These are phyloP conservation scores for Mamestra brassicae DNA, from an alignment of 2,888 invertebrate species.

Conservation along the genomic window DNA sequence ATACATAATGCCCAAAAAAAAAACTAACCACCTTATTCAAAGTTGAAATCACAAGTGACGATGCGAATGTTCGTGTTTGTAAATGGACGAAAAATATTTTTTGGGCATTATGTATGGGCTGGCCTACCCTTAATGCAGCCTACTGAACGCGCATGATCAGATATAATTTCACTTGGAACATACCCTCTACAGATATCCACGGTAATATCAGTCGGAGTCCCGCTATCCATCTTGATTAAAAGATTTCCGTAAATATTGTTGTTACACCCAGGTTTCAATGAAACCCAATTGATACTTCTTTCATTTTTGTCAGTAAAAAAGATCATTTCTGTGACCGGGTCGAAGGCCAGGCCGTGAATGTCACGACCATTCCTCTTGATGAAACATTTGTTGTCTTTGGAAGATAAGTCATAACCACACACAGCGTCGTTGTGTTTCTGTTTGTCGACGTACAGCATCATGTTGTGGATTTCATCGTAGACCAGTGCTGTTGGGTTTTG, in stretches of 20 bases:
- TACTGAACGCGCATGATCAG: too few relatives aligned
- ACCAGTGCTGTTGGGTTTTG: constrained; percentile 91
- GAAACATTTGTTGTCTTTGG: constrained; percentile 81
- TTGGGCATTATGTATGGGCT: too few relatives aligned
- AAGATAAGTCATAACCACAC: constrained; percentile 89
- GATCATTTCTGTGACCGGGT: constrained; percentile 92
- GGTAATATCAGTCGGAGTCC: constrained; percentile 93
- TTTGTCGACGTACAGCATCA: constrained; percentile 92
- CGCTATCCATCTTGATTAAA: constrained; percentile 84
- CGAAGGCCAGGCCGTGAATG: constrained; percentile 94
- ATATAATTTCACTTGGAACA: constrained; percentile 58
- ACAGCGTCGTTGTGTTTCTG: constrained; percentile 92
- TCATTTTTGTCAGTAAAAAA: constrained; percentile 95
- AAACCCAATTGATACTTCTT: constrained; percentile 91
- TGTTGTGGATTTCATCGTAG: constrained; percentile 92
- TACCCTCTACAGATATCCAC: constrained; percentile 95
- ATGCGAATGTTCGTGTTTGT: too few relatives aligned
- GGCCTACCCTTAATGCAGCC: too few relatives aligned
- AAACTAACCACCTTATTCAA: too few relatives aligned
- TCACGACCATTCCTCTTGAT: constrained; percentile 84
- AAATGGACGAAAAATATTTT: too few relatives aligned
- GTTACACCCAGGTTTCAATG: constrained; percentile 77
- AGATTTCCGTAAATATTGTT: constrained; percentile 81
- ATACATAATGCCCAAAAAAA: too few relatives aligned
- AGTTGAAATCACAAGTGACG: too few relatives aligned